A percentile compares a stretch with the other conserved stretches of the same genome.
phyloP scores from a whole-genome alignment of 1,140 invertebrate species.

The Neocloeon triangulifer region DNA sequence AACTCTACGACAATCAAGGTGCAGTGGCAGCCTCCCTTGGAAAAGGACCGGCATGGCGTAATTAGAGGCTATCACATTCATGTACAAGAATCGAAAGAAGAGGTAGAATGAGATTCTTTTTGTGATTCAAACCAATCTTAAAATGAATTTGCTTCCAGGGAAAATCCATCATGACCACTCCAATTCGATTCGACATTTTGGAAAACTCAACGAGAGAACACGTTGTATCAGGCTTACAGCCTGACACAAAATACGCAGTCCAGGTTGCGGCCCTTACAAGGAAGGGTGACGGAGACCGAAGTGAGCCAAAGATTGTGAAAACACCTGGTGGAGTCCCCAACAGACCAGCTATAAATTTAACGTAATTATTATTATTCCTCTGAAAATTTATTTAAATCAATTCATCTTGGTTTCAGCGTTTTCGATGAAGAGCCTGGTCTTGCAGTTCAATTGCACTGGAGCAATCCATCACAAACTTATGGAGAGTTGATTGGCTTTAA shows the following conservation, averaged over 20 bases:
- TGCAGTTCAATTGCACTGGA: constrained; percentile 80
- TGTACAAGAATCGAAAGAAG: constrained; percentile 71
- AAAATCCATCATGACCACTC: constrained; percentile 56
- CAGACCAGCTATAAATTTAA: constrained; percentile 60
- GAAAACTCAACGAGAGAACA: constrained; percentile 50
- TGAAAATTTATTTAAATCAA: too few relatives aligned
- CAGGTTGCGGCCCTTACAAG: constrained; percentile 84
- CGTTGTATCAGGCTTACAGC: constrained; percentile 71
- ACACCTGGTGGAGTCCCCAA: constrained; percentile 87
- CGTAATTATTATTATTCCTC: too few relatives aligned
- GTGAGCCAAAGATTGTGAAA: constrained; percentile 52
- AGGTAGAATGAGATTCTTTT: too few relatives aligned
- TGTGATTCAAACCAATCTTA: too few relatives aligned
- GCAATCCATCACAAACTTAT: constrained; percentile 61
- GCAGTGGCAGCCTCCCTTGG: constrained; percentile 70
- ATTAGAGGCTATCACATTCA: constrained; percentile 92
- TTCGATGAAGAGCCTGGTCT: constrained; percentile 64
- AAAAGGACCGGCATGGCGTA: constrained; percentile 84
- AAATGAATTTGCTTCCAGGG: constrained; percentile 32
- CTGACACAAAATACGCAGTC: constrained; percentile 74
- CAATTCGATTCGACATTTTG: constrained; percentile 67
- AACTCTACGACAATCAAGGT: constrained; percentile 88
- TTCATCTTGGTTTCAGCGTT: constrained; percentile 36
- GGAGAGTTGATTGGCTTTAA: constrained; percentile 55
- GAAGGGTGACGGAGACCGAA: constrained; percentile 83